These are phyloP conservation scores for Sarcophaga caerulescens DNA, from an alignment of 2,888 invertebrate genomes.

Conservation along the genomic window DNA sequence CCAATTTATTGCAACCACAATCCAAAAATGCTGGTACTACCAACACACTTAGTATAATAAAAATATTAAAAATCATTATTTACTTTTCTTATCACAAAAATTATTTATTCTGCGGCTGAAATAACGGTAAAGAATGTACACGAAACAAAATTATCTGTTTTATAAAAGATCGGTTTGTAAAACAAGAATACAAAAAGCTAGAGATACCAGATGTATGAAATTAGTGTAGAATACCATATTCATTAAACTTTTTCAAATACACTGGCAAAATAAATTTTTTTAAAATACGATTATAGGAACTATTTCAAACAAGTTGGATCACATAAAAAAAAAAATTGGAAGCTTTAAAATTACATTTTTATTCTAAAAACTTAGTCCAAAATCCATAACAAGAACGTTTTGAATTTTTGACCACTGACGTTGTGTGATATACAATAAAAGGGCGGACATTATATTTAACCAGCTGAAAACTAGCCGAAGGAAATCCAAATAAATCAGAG, in stretches of 20 bases:
- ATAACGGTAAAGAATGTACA: neutral
- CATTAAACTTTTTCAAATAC: neutral
- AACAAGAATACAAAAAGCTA: neutral
- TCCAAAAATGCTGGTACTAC: conserved; percentile 63
- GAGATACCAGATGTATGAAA: neutral
- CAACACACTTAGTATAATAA: conserved; percentile 33
- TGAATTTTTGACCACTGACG: too few relatives aligned
- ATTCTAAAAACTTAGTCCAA: too few relatives aligned
- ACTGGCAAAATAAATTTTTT: neutral
- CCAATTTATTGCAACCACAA: conserved; percentile 78
- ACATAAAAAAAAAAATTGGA: too few relatives aligned
- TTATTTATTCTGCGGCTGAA: neutral
- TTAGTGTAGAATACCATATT: neutral
- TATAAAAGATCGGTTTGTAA: neutral
- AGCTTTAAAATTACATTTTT: too few relatives aligned
- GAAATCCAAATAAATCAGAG: too few relatives aligned
- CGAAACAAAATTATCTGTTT: neutral
- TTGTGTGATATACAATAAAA: too few relatives aligned
- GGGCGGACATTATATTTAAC: too few relatives aligned
- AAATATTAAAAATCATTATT: conserved; percentile 28
- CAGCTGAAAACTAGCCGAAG: too few relatives aligned
- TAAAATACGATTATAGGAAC: neutral
- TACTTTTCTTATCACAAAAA: conserved; percentile 1
- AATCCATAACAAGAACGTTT: too few relatives aligned
- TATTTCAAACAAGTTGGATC: too few relatives aligned